A percentile compares a stretch with the other conserved stretches of the same genome.
Conservation (phyloP, 1,140 invertebrate species). For the Trigoniulus corallinus region DNA sequence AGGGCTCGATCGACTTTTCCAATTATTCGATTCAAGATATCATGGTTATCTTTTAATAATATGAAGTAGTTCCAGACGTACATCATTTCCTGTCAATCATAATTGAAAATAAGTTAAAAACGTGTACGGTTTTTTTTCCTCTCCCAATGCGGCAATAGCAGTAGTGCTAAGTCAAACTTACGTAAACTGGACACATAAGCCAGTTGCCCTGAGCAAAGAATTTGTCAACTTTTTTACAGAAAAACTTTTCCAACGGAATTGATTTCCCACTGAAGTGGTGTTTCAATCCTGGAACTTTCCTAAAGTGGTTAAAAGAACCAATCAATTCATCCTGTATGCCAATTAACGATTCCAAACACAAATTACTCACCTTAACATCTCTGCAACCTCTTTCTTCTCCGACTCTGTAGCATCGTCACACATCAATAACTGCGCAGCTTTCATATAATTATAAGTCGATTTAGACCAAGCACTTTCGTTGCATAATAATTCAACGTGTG, state of each 20-base stretch:
- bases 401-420: constrained; percentile 9
- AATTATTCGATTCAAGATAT: constrained; percentile 48
- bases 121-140: too few relatives aligned
- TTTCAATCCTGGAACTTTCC: constrained; percentile 59
- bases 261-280: constrained; percentile 90
- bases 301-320: constrained; percentile 23
- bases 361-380: constrained; percentile 25
- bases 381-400: neutral
- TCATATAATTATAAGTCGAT: constrained; percentile 78
- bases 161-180: too few relatives aligned
- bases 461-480: constrained; percentile 76
- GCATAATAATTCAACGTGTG: constrained; percentile 51
- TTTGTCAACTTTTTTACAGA: constrained; percentile 60
- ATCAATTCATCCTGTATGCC: too few relatives aligned
- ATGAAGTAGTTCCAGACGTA: constrained; percentile 90
- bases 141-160: too few relatives aligned
- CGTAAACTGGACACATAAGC: constrained; percentile 49
- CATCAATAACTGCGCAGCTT: constrained; percentile 48
- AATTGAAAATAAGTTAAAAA: too few relatives aligned
- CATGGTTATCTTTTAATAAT: constrained; percentile 52
- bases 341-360: too few relatives aligned
- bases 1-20: constrained; percentile 50
- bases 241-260: constrained; percentile 91
- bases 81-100: constrained; percentile 75
- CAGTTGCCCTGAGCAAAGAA: constrained; percentile 54